Percentiles rank a stretch among this genome's conserved stretches.
phyloP scores from a whole-genome alignment of 2,113 vertebrate genomes.

The Zapus hudsonius region DNA sequence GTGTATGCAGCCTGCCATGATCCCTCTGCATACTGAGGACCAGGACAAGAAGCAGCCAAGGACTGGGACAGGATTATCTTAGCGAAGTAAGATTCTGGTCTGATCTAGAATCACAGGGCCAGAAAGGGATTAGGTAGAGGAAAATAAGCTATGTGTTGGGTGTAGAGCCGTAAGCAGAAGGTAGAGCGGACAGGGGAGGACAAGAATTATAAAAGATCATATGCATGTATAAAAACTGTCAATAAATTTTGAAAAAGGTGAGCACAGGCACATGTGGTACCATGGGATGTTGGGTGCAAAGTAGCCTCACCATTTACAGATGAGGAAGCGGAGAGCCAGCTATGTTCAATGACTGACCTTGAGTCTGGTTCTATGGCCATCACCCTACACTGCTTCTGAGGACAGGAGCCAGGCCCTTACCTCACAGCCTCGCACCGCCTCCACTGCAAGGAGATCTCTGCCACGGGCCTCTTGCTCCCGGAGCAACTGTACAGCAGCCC shows the following conservation, averaged over 20 bases:
- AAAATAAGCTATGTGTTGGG: not conserved
- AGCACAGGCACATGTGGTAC: not conserved
- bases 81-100: not conserved
- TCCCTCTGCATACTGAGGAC: not conserved
- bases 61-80: not conserved
- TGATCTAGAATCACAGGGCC: not conserved
- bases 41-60: conserved; percentile 31
- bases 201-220: not conserved
- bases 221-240: no score
- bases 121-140: not conserved
- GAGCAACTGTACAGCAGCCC: conserved; percentile 89
- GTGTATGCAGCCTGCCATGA: not conserved
- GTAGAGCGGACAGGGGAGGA: not conserved
- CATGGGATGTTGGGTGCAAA: not conserved
- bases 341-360: conserved; percentile 24
- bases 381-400: not conserved
- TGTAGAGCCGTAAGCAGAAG: not conserved
- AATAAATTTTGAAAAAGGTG: not conserved
- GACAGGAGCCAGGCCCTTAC: conserved; percentile 81
- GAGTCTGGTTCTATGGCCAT: not conserved
- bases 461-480: conserved; percentile 90
- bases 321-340: not conserved
- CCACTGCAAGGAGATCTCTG: conserved; percentile 91
- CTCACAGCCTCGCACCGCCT: conserved; percentile 93
- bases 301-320: conserved; percentile 7